Conservation (phyloP, 30 jellyfish, hydroid and myxozoan species). For the Haliclystus octoradiatus region DNA sequence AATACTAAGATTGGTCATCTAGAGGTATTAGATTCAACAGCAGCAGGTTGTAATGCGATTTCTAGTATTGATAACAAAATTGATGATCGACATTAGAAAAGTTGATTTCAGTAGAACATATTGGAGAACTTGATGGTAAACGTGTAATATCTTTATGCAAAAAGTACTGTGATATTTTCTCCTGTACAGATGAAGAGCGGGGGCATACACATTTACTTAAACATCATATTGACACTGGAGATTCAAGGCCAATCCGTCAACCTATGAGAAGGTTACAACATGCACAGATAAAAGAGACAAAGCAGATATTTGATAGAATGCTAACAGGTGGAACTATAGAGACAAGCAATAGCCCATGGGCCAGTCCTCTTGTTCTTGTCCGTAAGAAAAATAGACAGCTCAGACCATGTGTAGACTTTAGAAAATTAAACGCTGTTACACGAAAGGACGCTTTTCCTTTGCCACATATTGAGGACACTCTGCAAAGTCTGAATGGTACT, state of each 20-base stretch:
- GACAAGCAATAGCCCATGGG: slow-evolving; percentile 40
- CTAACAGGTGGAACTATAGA: slow-evolving; percentile 20
- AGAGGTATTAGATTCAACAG: no score
- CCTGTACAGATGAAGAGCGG: no score
- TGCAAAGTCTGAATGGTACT: slow-evolving; percentile 29
- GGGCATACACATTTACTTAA: slow-evolving; percentile 16
- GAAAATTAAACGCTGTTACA: slow-evolving; percentile 30
- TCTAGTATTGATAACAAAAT: no score
- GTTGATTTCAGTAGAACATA: no score
- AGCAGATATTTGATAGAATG: slow-evolving; percentile 26
- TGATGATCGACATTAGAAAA: no score
- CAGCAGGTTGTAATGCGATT: no score
- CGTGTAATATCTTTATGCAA: no score
- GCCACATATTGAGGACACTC: slow-evolving; percentile 32
- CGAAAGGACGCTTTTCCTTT: slow-evolving; percentile 43
- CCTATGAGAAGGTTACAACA: slow-evolving; percentile 22
- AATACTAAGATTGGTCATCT: no score
- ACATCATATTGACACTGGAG: slow-evolving; percentile 35
- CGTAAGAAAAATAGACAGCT: slow-evolving; percentile 34
- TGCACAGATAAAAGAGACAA: slow-evolving; percentile 25
- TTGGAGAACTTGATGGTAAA: no score
- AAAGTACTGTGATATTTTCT: no score
- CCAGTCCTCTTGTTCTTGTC: slow-evolving; percentile 26
- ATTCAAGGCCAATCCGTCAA: slow-evolving; percentile 23
- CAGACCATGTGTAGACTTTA: slow-evolving; percentile 29